phyloP scores from a whole-genome alignment of 2,888 invertebrate genomes.

The Cinara cedri region DNA sequence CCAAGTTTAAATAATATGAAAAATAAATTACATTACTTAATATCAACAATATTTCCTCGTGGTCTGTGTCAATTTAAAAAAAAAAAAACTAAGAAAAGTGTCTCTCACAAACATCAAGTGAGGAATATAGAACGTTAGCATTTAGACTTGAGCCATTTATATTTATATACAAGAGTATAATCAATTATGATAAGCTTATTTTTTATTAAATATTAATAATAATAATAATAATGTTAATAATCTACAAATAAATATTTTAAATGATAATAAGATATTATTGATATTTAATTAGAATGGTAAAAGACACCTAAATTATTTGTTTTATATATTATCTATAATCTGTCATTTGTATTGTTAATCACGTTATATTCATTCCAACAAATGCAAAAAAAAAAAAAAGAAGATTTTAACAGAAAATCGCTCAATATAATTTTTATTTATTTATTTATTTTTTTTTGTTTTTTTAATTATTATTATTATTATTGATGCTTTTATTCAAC shows the following conservation, averaged over 20 bases:
- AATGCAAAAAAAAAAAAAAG: neutral
- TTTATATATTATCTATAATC: conserved; percentile 33
- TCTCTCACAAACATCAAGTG: neutral
- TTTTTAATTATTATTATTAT: conserved; percentile 27
- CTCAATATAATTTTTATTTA: conserved; percentile 42
- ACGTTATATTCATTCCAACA: conserved; percentile 47
- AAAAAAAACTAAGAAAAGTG: neutral
- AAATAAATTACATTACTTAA: conserved; percentile 9
- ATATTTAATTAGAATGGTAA: conserved; percentile 36
- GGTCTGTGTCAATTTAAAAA: conserved; percentile 33
- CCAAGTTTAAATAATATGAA: conserved; percentile 29
- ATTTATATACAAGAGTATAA: conserved; percentile 35
- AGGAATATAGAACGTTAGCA: neutral
- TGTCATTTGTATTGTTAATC: conserved; percentile 31
- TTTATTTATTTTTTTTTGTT: conserved; percentile 28
- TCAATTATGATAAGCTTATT: conserved; percentile 38
- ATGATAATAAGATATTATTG: conserved; percentile 5
- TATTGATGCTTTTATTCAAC: conserved; percentile 40
- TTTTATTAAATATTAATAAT: conserved; percentile 26
- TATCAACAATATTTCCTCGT: conserved; percentile 17
- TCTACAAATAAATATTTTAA: neutral
- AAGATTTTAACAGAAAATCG: conserved; percentile 28
- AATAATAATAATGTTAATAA: conserved; percentile 13
- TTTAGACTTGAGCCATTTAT: conserved; percentile 33
- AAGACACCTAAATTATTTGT: conserved; percentile 35